Base-by-base conservation (phyloP, 2,888 invertebrate genomes). In the Aleiodes testaceus region DNA sequence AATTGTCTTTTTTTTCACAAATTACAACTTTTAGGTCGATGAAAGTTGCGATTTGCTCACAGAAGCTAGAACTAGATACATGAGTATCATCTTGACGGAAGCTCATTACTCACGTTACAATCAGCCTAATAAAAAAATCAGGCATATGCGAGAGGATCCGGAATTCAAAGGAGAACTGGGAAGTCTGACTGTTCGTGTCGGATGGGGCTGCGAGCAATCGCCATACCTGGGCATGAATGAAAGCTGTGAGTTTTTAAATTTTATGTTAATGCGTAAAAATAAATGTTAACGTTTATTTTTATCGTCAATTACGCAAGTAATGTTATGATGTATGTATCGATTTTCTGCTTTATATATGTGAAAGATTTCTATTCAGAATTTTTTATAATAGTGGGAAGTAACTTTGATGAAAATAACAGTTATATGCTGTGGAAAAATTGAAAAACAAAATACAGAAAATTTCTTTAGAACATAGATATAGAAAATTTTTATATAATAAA, bases 171-270 rank as follows among this genome's bases (percentile, higher is more conserved):
- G 89, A 4, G 85, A 84, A 66, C 81, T 93, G n/a, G 83, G 84
- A 11, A 79, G 85, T 14, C 80, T 95, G 12, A 81, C 88, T 12
- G 88, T 95, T 0, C 84, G 90, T 44, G 86, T 95, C 63, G 87
- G 85, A 20, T 85, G 88, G 5, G 87, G 89, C 0, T 96, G 96
- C 84, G 91, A 92, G 79, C 87, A 88, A 0, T 89, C 90, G 80
- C 96, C 96, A 0, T 87, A 90, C 73, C 87, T 92, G 44, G 86
- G 90, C 61, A 95, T 95, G 92, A 91, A 93, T 82, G 97, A 97
- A 88, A 90, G 91, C 78, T 96, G 94, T 95, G 89, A 90, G 92
- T 79, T 61, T 22, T 3, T 20, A 3, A 55, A 18, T 69, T n/a
- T 12, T 18, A n/a, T n/a, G n/a, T n/a, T n/a, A n/a, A n/a, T n/a